A percentile compares a stretch with the other conserved stretches of the same genome.
Conservation (phyloP, 1,140 invertebrate species). For the Epicauta chinensis region DNA sequence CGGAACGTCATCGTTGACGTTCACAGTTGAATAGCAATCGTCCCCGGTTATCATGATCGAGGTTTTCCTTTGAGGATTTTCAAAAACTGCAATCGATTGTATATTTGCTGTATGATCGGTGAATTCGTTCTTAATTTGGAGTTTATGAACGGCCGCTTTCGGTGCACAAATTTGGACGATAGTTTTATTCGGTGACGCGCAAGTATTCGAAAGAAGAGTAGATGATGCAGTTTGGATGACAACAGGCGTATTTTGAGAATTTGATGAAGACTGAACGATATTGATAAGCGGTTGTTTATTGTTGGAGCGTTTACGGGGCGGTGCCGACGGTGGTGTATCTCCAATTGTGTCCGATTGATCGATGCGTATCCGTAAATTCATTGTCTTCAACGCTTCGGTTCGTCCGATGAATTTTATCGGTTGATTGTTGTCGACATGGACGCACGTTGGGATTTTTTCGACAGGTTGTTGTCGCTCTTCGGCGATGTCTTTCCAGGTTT, state of each 20-base stretch:
- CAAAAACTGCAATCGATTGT: constrained; percentile 31
- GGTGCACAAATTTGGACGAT: constrained; percentile 39
- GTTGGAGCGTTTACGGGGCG: constrained; percentile 36
- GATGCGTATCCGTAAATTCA: not conserved
- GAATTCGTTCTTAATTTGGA: constrained; percentile 50
- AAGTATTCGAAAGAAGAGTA: too few relatives aligned
- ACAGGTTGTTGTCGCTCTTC: not conserved
- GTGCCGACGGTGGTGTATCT: constrained; percentile 28
- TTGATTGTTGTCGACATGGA: not conserved
- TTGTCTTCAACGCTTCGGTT: not conserved
- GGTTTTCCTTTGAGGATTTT: constrained; percentile 56
- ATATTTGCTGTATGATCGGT: constrained; percentile 23
- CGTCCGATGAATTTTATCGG: not conserved
- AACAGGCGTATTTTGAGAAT: too few relatives aligned
- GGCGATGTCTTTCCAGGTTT: too few relatives aligned
- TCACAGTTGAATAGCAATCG: constrained; percentile 60
- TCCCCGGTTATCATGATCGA: constrained; percentile 71
- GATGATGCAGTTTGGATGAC: too few relatives aligned
- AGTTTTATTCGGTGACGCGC: constrained; percentile 27
- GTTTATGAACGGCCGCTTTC: constrained; percentile 47
- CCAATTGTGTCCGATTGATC: not conserved
- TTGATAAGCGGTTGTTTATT: constrained; percentile 29
- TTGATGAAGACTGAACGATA: constrained; percentile 3
- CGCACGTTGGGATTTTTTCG: not conserved
- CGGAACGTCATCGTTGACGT: constrained; percentile 53